Evolutionary conservation across 2,797 vertebrate species (phyloP), one percentile per base, ranked within the genome.

Genomic region (Triplophysa yarkandensis): DNA sequence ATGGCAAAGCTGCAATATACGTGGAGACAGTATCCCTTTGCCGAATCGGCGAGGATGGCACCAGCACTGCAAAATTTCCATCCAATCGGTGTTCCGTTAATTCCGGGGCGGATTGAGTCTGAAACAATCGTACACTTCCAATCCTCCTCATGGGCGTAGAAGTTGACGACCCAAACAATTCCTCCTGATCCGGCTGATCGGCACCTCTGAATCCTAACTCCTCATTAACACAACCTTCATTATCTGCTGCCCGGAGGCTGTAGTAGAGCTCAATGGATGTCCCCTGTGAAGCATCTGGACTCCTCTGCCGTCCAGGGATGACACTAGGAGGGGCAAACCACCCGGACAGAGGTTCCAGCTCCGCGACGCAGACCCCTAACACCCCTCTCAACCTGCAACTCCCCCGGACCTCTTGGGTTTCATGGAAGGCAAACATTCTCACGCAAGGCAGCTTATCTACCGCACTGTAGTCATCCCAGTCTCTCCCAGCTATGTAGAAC

Each of bases 11-110:
- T 0, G 91, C 92, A 84, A 99, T 90, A 2, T 89, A 94, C 21
- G 94, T 92, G 0, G 92, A 96, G 64, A 97, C 86, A 0, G 95
- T 92, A 41, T 96, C 95, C 74, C 96, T 95, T 77, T 94, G 96
- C 23, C 91, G 95, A 73, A 93, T 91, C 0, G 97, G 95, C 63
- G 86, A 85, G 4, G 93, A 93, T 0, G 96, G 96, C 79, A 98
- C 87, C 91, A 94, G 90, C 77, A 98, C 85, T 54, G 90, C 91
- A 8, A 98, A 87, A 73, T 95, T 94, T 77, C 85, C 84, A 76
- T 98, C 97, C 89, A 99, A 85, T 14, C 92, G 85, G 11, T 94
- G 86, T 82, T 98, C 94, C 0, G 86, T 85, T 2, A 97, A 91
- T 30, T 90, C 94, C 4, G 92, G 90, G 4, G 87, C 81, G 62